Evolutionary conservation across 2,797 vertebrate species (phyloP), one percentile per base, ranked within the genome.

Genomic region (Falco novaeseelandiae): DNA sequence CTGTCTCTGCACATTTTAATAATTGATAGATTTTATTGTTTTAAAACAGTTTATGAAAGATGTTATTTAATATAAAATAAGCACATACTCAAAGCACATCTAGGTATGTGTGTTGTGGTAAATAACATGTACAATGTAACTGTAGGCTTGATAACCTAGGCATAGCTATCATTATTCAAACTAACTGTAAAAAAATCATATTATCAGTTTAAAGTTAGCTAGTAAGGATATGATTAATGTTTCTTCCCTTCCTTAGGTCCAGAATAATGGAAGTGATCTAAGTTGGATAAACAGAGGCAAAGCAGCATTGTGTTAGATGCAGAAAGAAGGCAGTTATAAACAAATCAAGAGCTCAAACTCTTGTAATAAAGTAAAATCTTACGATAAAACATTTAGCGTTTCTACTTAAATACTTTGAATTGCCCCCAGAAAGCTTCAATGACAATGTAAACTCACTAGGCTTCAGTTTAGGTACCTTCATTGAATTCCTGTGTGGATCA

Each of bases 141-240:
- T 65, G 62, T 70, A 55, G 59, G 46, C 17, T 94, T 80, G 62
- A 59, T 84, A 90, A 67, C n/a, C 0, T 12, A 63, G 52, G 26
- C 38, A 48, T 32, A 79, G 42, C 44, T 18, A 38, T 93, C 29
- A 21, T 55, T 89, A 73, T 67, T 92, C 83, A 83, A 59, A 66
- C 23, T 76, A 76, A 66, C 49, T 73, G 58, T 66, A 89, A 65
- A 82, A 88, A 79, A 13, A 8, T 40, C 42, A 22, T 17, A 76
- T 87, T 81, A 71, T 82, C 16, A 29, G 70, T 69, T 92, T 83
- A 87, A 79, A 90, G 81, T 79, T 87, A 87, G 59, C 44, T 82
- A 46, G 73, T 73, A 85, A 95, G 95, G 90, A 89, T 94, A 73
- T 92, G 93, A 92, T 97, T 94, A 94, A 93, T 92, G 83, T 92